Base-by-base conservation (phyloP, 2,797 vertebrate species). In the Danio aesculapii region DNA sequence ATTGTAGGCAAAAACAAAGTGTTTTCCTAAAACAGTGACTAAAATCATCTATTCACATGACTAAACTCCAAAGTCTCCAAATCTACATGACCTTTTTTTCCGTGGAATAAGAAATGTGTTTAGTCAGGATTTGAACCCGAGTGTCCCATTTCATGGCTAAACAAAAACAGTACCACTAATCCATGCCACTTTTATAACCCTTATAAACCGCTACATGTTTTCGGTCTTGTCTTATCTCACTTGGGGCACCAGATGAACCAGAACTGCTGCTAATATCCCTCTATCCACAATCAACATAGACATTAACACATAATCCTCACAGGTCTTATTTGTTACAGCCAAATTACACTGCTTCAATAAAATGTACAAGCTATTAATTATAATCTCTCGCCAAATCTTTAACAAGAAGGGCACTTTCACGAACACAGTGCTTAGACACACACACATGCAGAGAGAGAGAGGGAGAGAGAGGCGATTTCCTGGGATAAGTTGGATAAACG, bases 401-500 rank as follows among this genome's bases (percentile, higher is more conserved):
- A 62, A 72, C 79, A 77, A 73, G 68, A 58, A 82, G 44, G 62
- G 58, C 21, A 53, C 41, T 79, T 55, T 73, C 80, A 39, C 73
- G 8, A 62, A 47, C 69, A 66, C n/a, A 39, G 64, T 41, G 16
- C 41, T 72, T 43, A 71, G 47, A 62, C 43, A 41, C 77, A 30
- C 30, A 30, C 30, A 30, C 30, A n/a, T n/a, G n/a, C 1, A 30
- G 30, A 30, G 30, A 30, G 30, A 30, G 30, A 75, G 47, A 62
- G 61, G 1, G 50, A 53, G 50, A 53, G 50, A 58, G 59, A 75
- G 68, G 47, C 30, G 49, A 84, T 86, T 86, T 84, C 80, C 57
- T 19, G 57, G 80, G 76, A 86, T 86, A 83, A 75, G 73, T 78
- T 70, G 64, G 69, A 84, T 77, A 84, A 87, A 80, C 77, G 70